These are phyloP conservation scores for Trichogramma pretiosum DNA, from an alignment of 1,140 invertebrate species.

Conservation along the genomic window DNA sequence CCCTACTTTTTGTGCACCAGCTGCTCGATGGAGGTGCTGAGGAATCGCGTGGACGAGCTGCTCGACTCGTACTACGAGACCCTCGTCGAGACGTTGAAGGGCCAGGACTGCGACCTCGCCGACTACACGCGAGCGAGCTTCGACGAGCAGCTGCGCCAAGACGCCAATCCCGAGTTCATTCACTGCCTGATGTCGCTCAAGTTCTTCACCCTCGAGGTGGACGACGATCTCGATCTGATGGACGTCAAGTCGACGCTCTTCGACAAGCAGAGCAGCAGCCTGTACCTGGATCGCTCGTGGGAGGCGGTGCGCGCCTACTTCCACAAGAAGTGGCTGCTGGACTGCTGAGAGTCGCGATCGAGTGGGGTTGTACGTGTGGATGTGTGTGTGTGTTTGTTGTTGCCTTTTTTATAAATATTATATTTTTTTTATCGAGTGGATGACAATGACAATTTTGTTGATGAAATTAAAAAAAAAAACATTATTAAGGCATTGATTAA, in stretches of 20 bases:
- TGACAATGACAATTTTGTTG: too few species aligned
- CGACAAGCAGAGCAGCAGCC: background rate
- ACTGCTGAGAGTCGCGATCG: too few species aligned
- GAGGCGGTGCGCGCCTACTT: too few species aligned
- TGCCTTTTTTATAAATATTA: too few species aligned
- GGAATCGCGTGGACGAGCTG: slow-evolving; percentile 3
- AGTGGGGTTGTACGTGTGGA: too few species aligned
- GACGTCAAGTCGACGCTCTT: background rate
- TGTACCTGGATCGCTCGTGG: background rate
- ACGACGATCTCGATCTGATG: background rate
- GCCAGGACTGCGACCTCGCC: background rate
- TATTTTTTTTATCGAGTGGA: too few species aligned
- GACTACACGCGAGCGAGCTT: background rate
- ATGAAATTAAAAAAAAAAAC: too few species aligned
- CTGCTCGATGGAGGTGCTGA: background rate
- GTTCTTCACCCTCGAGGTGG: background rate
- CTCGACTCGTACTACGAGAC: background rate
- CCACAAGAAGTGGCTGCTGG: too few species aligned
- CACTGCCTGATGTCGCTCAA: background rate
- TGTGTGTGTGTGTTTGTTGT: too few species aligned
- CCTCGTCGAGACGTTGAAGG: background rate
- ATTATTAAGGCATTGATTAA: too few species aligned
- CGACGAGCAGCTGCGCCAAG: background rate
- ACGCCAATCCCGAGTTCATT: background rate
- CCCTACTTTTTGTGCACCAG: background rate